These are phyloP conservation scores for Epicampocera succincta DNA, from an alignment of 2,888 invertebrate genomes.

Conservation along the genomic window DNA sequence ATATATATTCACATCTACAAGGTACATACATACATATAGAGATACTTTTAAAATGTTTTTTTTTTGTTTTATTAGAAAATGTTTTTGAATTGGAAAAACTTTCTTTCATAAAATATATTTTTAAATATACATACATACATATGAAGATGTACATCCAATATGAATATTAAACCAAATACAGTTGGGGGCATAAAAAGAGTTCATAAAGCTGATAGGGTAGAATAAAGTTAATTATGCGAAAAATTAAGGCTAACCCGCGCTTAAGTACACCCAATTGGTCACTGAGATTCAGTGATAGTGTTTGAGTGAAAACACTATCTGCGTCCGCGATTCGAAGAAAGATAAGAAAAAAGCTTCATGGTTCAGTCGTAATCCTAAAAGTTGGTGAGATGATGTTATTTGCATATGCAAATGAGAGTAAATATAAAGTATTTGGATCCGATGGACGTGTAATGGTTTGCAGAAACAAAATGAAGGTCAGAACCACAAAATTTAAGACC, in stretches of 20 bases:
- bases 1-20: too few relatives aligned
- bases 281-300: background rate
- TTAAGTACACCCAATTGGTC: constrained; percentile 6
- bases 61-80: too few relatives aligned
- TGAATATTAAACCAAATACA: background rate
- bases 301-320: background rate
- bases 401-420: background rate
- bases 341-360: background rate
- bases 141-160: too few relatives aligned
- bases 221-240: background rate
- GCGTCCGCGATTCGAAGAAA: too few relatives aligned
- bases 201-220: constrained; percentile 8
- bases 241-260: background rate
- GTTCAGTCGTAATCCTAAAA: background rate
- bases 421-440: background rate
- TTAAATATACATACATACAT: too few relatives aligned
- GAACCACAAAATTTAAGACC: constrained; percentile 34
- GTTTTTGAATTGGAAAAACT: too few relatives aligned
- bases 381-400: background rate
- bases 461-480: constrained; percentile 28
- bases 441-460: background rate
- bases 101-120: too few relatives aligned
- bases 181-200: constrained; percentile 2
- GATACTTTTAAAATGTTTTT: too few relatives aligned
- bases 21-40: too few relatives aligned